Evolutionary conservation across 2,797 vertebrate genomes (phyloP), one percentile per base, ranked within the genome.

Genomic region (Tauraco hartlaubi): DNA sequence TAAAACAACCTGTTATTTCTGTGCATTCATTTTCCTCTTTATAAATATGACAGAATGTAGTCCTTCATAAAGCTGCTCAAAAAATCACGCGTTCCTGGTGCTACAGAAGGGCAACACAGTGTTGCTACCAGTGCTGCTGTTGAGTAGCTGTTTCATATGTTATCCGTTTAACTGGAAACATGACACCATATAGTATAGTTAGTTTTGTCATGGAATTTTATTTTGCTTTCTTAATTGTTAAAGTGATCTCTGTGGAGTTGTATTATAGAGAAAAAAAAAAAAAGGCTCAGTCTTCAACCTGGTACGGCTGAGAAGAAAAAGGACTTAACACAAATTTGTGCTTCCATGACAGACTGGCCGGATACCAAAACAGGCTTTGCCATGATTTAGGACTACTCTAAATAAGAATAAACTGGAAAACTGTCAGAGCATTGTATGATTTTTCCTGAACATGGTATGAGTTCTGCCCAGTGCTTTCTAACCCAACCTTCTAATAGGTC

Each of bases 171-270:
- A 55, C 54, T 73, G 39, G 68, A 81, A 96, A 73, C 17, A 6
- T 74, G 49, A 75, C 22, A 59, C 35, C 26, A 11, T 52, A 17
- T 25, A 26, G 18, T 43, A 23, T 19, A 39, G 16, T 49, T 78
- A 71, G 23, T 28, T 92, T 89, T 62, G 68, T 6, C n/a, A 59
- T 25, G 29, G 43, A 92, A 81, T 85, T 85, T 61, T 83, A 72
- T 55, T 94, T 89, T 81, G 67, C 37, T 84, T 44, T 86, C 75
- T 76, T 92, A 80, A 48, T 80, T 90, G 43, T 91, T 87, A 12
- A 92, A 73, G 55, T 54, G 11, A 71, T 80, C 68, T 94, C 82
- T 51, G 37, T 55, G 35, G 54, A 55, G 6, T 22, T 64, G n/a
- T 56, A 43, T 68, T 41, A 31, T 6, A 44, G 48, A 75, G 48